Percentiles rank a stretch among this genome's conserved stretches.
These are phyloP conservation scores for Syritta pipiens DNA, from an alignment of 2,888 invertebrate species.

Conservation along the genomic window DNA sequence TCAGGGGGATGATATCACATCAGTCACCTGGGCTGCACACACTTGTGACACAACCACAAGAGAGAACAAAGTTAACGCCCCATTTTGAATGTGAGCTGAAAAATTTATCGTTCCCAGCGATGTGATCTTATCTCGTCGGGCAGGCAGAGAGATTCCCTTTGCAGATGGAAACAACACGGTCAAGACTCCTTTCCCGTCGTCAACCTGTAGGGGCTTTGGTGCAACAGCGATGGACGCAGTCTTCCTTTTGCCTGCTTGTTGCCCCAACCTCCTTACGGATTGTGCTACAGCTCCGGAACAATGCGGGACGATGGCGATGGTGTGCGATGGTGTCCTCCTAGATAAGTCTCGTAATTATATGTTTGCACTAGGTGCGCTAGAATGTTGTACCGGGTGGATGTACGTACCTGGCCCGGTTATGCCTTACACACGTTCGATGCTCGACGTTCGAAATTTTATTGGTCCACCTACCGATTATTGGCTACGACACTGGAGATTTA, in stretches of 20 bases:
- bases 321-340: slow-evolving; percentile 61
- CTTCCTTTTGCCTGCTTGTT: slow-evolving; percentile 13
- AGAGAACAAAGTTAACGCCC: slow-evolving; percentile 57
- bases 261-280: slow-evolving; percentile 8
- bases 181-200: slow-evolving; percentile 39
- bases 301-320: slow-evolving; percentile 49
- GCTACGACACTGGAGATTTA: slow-evolving; percentile 65
- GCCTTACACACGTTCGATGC: slow-evolving; percentile 43
- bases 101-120: slow-evolving; percentile 63
- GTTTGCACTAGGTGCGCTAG: slow-evolving; percentile 66
- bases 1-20: slow-evolving; percentile 65
- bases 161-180: slow-evolving; percentile 45
- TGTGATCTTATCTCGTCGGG: slow-evolving; percentile 60
- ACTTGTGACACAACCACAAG: slow-evolving; percentile 64
- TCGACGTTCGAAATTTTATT: slow-evolving; percentile 52
- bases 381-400: slow-evolving; percentile 39
- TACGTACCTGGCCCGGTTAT: slow-evolving; percentile 39
- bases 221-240: slow-evolving; percentile 32
- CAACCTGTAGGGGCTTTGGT: slow-evolving; percentile 55
- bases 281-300: slow-evolving; percentile 11
- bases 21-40: slow-evolving; percentile 56
- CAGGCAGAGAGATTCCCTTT: slow-evolving; percentile 43
- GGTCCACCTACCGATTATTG: slow-evolving; percentile 69
- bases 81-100: slow-evolving; percentile 58
- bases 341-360: slow-evolving; percentile 66